A percentile compares a stretch with the other conserved stretches of the same genome.
Conservation (phyloP, 2,113 vertebrate genomes). For the Phodopus roborovskii region DNA sequence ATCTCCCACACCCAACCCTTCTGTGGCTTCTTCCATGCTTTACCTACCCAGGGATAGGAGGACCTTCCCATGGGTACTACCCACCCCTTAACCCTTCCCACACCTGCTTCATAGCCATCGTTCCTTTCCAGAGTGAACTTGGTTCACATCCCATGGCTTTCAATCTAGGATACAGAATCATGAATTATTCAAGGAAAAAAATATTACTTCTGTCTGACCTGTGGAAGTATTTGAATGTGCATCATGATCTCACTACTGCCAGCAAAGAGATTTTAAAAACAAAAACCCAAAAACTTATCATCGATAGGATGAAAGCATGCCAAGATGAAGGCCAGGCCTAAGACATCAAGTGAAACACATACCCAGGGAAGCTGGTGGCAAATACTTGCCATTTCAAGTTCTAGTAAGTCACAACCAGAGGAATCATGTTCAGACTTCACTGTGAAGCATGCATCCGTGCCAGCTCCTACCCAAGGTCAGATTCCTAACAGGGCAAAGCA, state of each 20-base stretch:
- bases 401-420: neutral
- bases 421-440: neutral
- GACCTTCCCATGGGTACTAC: neutral
- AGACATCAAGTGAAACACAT: constrained; percentile 44
- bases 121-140: neutral
- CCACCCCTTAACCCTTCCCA: neutral
- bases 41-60: neutral
- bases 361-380: neutral
- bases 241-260: neutral
- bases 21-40: neutral
- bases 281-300: neutral
- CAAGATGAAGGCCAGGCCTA: constrained; percentile 22
- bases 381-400: constrained; percentile 33
- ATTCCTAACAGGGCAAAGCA: neutral
- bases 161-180: neutral
- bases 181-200: neutral
- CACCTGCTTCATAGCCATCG: neutral
- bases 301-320: neutral
- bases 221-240: neutral
- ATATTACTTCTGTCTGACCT: neutral
- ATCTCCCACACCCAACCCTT: neutral
- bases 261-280: neutral
- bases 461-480: neutral
- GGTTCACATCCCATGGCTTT: neutral
- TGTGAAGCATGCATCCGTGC: neutral